Evolutionary conservation across 2,888 invertebrate species (phyloP), one percentile per base, ranked within the genome.

Genomic region (Girardia tigrina): DNA sequence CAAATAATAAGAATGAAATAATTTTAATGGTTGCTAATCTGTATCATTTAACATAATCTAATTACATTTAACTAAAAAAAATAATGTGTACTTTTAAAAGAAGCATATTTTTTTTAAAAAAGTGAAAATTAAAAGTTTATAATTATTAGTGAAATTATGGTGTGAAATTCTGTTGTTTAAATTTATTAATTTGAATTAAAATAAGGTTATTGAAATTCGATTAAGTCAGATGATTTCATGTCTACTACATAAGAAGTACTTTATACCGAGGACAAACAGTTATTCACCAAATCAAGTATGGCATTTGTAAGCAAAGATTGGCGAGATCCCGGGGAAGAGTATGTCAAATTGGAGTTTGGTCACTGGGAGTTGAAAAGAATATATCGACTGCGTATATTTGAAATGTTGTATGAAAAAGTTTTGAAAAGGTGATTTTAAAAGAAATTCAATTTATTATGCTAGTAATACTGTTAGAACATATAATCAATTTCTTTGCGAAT

Each of bases 221-320:
- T 16, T 12, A 12, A 36, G 36, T 36, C 36, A 36, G 8, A 36
- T 36, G 36, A 36, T 16, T 36, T 36, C 8, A 12, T 16, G 16
- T 36, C 16, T 36, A 36, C 16, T 36, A 8, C 16, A 36, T 36
- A 36, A 16, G 36, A 36, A n/a, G 16, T 36, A 36, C 36, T 8
- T 8, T 36, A 36, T 8, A 36, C 36, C 16, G 8, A 16, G 16
- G 8, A n/a, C n/a, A n/a, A n/a, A n/a, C n/a, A n/a, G n/a, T n/a
- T n/a, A n/a, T n/a, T n/a, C n/a, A n/a, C n/a, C n/a, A n/a, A n/a
- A n/a, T n/a, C n/a, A n/a, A n/a, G n/a, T n/a, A 56, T 56, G 56
- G 56, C 56, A 12, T 56, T 56, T 56, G 56, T 56, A 20, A 56
- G 56, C n/a, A 56, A 56, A 56, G 56, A 56, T 56, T 56, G 56